These are phyloP conservation scores for Ctenochaetus hawaiiensis DNA, from an alignment of 2,797 vertebrate species.

Conservation along the genomic window DNA sequence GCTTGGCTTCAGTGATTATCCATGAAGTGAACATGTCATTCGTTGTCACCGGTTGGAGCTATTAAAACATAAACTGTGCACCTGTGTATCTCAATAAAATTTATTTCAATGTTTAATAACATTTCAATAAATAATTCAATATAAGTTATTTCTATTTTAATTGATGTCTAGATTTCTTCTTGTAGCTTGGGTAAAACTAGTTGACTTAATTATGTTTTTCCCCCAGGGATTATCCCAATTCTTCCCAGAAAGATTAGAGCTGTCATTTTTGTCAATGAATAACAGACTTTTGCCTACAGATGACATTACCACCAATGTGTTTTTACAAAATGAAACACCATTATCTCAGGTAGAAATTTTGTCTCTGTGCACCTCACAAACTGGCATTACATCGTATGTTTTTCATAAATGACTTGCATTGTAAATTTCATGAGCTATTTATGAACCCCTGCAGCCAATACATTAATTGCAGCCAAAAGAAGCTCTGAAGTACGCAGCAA, in stretches of 20 bases:
- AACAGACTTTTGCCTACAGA: neutral
- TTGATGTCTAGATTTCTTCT: neutral
- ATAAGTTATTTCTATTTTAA: neutral
- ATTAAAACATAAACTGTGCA: neutral
- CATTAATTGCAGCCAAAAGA: conserved; percentile 10
- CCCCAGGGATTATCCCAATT: neutral
- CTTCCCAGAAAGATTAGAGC: neutral
- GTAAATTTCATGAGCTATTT: neutral
- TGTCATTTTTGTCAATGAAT: neutral
- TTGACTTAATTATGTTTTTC: neutral
- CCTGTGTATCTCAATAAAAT: no score
- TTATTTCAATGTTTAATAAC: neutral
- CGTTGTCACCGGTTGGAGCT: neutral
- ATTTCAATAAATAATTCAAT: neutral
- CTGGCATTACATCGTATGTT: neutral
- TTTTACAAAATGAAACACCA: neutral
- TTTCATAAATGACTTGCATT: neutral
- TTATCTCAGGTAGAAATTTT: neutral
- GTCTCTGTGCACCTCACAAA: neutral
- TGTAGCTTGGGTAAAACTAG: no score
- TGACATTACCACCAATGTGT: neutral
- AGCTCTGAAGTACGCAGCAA: neutral
- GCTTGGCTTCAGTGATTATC: neutral
- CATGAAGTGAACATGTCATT: neutral
- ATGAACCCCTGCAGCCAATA: conserved; percentile 2